Base-by-base conservation (phyloP, 2,113 vertebrate genomes). In the Garra rufa region DNA sequence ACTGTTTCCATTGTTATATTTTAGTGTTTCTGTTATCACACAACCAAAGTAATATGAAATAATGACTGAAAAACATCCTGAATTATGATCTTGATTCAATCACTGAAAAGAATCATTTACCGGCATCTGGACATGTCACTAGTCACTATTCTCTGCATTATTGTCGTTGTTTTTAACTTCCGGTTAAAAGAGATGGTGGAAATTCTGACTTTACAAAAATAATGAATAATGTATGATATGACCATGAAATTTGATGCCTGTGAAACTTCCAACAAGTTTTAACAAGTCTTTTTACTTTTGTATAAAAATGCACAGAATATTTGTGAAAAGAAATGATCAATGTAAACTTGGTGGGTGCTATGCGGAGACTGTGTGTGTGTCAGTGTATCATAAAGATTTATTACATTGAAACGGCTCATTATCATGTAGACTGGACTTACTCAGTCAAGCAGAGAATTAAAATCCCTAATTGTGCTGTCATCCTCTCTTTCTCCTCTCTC, bases 401-500 rank as follows among this genome's bases (percentile, higher is more conserved):
- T 97, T 97, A 96, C 95, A 96, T 95, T 95, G 95, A 90, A 94
- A 89, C 87, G 92, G 94, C 95, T 96, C 96, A 97, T 98, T 98
- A 97, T 96, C 96, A 96, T 95, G 95, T 97, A 96, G 96, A 96
- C 96, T 96, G 96, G 96, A 96, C 96, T 96, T 95, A 97, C 95
- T 95, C 97, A 95, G 96, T 98, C 96, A 97, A 96, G 96, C 97
- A 98, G 96, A 98, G 96, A 99, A 98, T 97, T 98, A 97, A 97
- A 98, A 98, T 95, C 94, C 95, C 95, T 97, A 99, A 98, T 98
- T 98, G 96, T 97, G 95, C 96, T 97, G 96, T 97, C 96, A 97
- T 95, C 95, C 96, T 96, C 92, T 76, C 69, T 24, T 48, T 13
- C 34, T 34, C 48, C 21, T 48, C 73, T 76, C 46, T 59, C 57